Evolutionary conservation across 2,888 invertebrate genomes (phyloP), one percentile per base, ranked within the genome.

Genomic region (Byasa hedistus): DNA sequence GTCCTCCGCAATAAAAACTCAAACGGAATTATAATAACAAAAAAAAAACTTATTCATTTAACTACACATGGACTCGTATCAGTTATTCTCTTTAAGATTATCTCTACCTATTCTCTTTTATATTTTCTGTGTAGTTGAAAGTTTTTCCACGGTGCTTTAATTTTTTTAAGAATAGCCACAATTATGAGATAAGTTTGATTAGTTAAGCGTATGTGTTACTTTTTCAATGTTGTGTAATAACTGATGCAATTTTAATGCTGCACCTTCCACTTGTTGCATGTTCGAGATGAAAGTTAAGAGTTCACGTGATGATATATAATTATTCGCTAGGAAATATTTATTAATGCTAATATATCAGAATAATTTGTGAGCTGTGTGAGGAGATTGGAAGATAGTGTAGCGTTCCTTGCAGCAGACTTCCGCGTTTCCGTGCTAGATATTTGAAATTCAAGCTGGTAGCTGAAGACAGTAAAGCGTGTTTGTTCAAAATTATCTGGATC

Each of bases 231-330:
- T 63, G 48, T 15, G 32, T 36, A 39, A 61, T 39, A 19, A 62
- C 36, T 55, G 32, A 24, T 22, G n/a, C 24, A 44, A 58, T 48
- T 58, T 58, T 39, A 15, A 58, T 23, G 44, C 12, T 36, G 23
- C 58, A 21, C 21, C 21, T 58, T 58, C 39, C 44, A 23, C 19
- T 15, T 17, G 21, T 44, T 44, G 58, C 23, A 36, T 56, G 56
- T 57, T 24, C 7, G 36, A 27, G 36, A 57, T 36, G 57, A 36
- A 57, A 57, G 36, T 57, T 57, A 19, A 57, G 32, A 44, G 17
- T n/a, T 22, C 44, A 44, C 44, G 22, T 39, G 36, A 39, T 15
- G 58, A 36, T 23, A 39, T 39, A 22, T 19, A 32, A 62, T 23
- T 36, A 22, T 55, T 44, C 19, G 21, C 32, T 21, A 27, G 19